Evolutionary conservation across 2,888 invertebrate genomes (phyloP).

Genomic region (Keiferia lycopersicella): DNA sequence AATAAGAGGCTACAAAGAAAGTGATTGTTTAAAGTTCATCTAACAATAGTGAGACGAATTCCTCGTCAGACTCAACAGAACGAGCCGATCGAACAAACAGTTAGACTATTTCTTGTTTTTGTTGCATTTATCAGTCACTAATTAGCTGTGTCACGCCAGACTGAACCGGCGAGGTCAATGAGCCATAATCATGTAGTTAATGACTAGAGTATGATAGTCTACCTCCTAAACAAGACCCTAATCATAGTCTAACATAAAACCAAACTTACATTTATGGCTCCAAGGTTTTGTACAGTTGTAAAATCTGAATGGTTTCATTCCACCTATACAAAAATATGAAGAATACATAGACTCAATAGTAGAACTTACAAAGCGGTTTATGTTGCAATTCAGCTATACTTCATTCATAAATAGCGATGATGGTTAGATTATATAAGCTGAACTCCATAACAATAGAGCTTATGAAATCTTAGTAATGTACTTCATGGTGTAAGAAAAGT

Average conservation of each 20-base stretch:
- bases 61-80: neutral
- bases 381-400: neutral
- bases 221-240: too few species aligned
- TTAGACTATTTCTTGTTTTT: neutral
- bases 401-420: neutral
- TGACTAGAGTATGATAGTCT: too few species aligned
- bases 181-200: neutral
- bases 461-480: neutral
- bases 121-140: neutral
- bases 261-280: too few species aligned
- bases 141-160: neutral
- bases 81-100: neutral
- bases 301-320: too few species aligned
- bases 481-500: slow-evolving; percentile 2
- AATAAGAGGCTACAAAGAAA: slow-evolving; percentile 22
- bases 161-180: neutral
- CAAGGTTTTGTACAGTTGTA: too few species aligned
- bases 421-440: neutral
- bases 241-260: too few species aligned
- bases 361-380: neutral
- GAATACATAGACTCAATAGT: neutral
- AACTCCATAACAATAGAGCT: neutral
- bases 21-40: slow-evolving; percentile 27
- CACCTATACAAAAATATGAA: neutral
- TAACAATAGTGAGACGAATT: slow-evolving; percentile 24